phyloP scores from a whole-genome alignment of 1,140 invertebrate genomes.

The Caenorhabditis tropicalis region DNA sequence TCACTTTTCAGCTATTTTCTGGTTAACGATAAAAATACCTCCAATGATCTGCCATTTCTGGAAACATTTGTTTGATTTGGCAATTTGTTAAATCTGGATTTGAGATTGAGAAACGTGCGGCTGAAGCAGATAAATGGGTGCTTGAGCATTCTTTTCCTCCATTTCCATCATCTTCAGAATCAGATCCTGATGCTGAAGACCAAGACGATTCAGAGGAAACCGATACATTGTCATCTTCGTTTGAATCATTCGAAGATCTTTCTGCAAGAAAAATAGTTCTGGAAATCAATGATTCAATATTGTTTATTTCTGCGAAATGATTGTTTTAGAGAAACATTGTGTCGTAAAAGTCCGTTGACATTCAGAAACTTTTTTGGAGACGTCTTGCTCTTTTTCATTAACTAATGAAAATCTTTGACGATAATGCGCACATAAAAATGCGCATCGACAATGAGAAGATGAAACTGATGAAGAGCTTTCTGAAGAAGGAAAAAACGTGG shows the following conservation, averaged over 20 bases:
- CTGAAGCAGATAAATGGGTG: slow-evolving; percentile 41
- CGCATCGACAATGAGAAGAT: slow-evolving; percentile 40
- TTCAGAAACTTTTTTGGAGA: not conserved
- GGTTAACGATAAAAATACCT: slow-evolving; percentile 54
- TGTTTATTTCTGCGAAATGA: not conserved
- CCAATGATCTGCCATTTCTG: slow-evolving; percentile 70
- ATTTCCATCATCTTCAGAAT: slow-evolving; percentile 17
- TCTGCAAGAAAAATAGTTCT: not conserved
- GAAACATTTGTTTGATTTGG: slow-evolving; percentile 68
- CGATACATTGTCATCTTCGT: slow-evolving; percentile 42
- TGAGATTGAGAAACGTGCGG: slow-evolving; percentile 64
- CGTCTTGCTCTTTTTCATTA: slow-evolving; percentile 26
- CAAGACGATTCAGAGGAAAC: slow-evolving; percentile 1
- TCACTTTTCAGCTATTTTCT: not conserved
- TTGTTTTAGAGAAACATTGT: not conserved
- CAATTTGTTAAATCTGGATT: slow-evolving; percentile 68
- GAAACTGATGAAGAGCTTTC: not conserved
- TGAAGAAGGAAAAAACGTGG: not conserved
- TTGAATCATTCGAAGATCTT: slow-evolving; percentile 23
- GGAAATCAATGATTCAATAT: not conserved
- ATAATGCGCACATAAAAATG: slow-evolving; percentile 36
- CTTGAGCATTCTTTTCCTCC: slow-evolving; percentile 49
- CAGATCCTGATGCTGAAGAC: slow-evolving; percentile 3
- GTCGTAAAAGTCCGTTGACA: not conserved
- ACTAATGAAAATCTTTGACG: slow-evolving; percentile 44